Evolutionary conservation across 1,140 invertebrate species (phyloP), one percentile per base, ranked within the genome.

Genomic region (Aethina tumida): DNA sequence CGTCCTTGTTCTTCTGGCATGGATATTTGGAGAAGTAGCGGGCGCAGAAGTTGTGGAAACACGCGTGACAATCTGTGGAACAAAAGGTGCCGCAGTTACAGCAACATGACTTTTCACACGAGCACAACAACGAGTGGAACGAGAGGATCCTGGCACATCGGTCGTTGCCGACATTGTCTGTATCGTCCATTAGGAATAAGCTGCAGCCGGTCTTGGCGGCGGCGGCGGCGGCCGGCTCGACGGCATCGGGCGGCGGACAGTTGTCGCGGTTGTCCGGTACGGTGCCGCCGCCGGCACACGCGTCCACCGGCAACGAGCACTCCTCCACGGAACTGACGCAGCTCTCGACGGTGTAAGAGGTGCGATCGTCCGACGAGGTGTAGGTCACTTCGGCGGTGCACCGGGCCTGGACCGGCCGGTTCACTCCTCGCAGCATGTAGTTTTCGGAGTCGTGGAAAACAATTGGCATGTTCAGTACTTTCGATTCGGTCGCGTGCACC

Each of bases 21-120:
- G 64, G 55, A 50, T 72, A 68, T 45, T 68, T 65, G 51, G 59
- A 55, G 50, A 62, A 64, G 58, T 66, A 73, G 34, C 67, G 62
- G 40, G 66, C 56, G 65, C 74, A 77, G 43, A 73, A 65, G 53
- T 65, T 64, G 64, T 79, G 75, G 67, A 76, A 77, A 59, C 74
- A 77, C 52, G 70, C 68, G 59, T 75, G 72, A 60, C 75, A 77
- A 59, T 77, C 75, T 76, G 67, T 49, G 46, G 68, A 69, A 66
- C 70, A 75, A 53, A 69, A 56, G 62, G 66, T 67, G 62, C 65
- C 71, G 61, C 73, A 75, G 66, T 69, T 71, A 64, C 72, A 75
- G 58, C 73, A 75, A 64, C 70, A 74, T 21, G 53, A 48, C 39
- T 51, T 34, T 28, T 47, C 55, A 56, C 70, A 74, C 57, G 66